Conservation (phyloP, 1,140 invertebrate species). For the Drosophila equinoxialis region DNA sequence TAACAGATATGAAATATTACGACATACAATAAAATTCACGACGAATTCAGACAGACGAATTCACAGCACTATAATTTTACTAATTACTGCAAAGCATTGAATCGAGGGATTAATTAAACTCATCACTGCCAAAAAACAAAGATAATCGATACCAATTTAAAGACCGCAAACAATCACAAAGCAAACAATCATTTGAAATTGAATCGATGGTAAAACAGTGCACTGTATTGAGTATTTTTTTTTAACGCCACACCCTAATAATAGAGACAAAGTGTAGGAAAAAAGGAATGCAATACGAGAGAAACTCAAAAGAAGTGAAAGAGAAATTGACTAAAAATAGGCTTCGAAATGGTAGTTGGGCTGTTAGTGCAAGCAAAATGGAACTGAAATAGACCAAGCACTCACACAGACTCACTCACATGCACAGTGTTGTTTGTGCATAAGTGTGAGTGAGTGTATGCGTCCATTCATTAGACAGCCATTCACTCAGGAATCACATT, state of each 20-base stretch:
- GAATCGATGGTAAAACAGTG: conserved; percentile 3
- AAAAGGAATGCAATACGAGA: conserved; percentile 6
- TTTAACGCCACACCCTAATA: conserved; percentile 7
- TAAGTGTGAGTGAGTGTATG: neutral
- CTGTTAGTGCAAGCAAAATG: neutral
- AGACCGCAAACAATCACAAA: neutral
- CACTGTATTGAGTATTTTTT: neutral
- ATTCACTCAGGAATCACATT: conserved; percentile 23
- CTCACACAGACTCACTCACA: neutral
- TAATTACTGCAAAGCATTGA: neutral
- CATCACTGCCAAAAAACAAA: neutral
- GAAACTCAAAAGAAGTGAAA: conserved; percentile 4
- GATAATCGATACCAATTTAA: neutral
- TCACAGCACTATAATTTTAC: neutral
- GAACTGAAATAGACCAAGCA: conserved; percentile 5
- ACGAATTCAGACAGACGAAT: too few species aligned
- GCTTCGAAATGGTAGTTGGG: neutral
- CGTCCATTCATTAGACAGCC: conserved; percentile 22
- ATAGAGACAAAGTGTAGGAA: neutral
- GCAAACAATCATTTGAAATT: conserved; percentile 13
- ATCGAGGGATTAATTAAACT: neutral
- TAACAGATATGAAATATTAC: too few species aligned
- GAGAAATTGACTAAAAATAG: conserved; percentile 14
- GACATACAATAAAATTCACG: too few species aligned
- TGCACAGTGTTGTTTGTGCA: neutral